Percentiles rank a stretch among this genome's conserved stretches.
Evolutionary conservation across 2,113 vertebrate species (phyloP).

Genomic region (Calonectris borealis): DNA sequence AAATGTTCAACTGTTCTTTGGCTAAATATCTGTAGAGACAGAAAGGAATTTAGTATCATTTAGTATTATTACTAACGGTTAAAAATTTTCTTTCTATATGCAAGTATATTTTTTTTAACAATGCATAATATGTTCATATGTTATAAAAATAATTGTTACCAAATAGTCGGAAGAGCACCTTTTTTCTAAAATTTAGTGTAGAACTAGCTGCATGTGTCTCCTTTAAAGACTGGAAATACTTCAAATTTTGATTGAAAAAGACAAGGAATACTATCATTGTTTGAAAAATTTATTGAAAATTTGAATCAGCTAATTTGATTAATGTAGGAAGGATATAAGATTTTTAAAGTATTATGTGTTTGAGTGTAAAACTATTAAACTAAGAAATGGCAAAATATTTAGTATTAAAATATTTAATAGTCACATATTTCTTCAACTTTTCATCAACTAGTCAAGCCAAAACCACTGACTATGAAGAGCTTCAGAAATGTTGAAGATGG

Average conservation of each 20-base stretch:
- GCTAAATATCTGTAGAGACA: not conserved
- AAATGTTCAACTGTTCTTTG: not conserved
- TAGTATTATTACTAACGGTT: not conserved
- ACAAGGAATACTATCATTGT: rapidly evolving
- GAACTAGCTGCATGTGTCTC: not conserved
- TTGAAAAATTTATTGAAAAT: not conserved
- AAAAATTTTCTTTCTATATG: not conserved
- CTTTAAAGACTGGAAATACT: not conserved
- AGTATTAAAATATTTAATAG: not conserved
- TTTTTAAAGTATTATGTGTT: not conserved
- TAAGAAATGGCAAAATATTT: not conserved
- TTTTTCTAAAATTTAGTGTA: not conserved
- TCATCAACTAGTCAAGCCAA: not conserved
- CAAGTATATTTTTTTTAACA: not conserved
- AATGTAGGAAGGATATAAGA: not conserved
- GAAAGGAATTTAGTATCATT: not conserved
- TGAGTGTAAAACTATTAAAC: not conserved
- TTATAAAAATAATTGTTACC: not conserved
- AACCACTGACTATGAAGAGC: not conserved
- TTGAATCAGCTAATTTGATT: not conserved
- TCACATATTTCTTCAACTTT: not conserved
- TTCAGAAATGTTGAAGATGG: not conserved
- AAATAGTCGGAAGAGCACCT: not conserved
- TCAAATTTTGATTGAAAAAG: not conserved
- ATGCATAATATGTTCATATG: not conserved